These are phyloP conservation scores for Drosophila dives DNA, from an alignment of 2,888 invertebrate genomes.

Conservation along the genomic window DNA sequence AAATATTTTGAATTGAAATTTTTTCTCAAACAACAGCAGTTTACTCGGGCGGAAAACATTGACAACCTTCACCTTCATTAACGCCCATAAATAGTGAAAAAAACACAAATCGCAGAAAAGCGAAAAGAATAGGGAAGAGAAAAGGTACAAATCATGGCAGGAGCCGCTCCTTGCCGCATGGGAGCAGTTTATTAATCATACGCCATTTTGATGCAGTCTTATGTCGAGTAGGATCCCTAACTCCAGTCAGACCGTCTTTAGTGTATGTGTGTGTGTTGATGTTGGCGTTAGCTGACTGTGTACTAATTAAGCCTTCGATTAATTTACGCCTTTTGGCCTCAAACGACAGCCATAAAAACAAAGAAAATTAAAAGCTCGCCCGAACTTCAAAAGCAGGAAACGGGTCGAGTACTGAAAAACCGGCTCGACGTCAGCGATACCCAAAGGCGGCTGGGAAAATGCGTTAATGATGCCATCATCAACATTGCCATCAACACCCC, in stretches of 20 bases:
- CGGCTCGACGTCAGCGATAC: conserved; percentile 50
- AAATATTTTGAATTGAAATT: conserved; percentile 72
- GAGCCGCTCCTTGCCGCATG: conserved; percentile 43
- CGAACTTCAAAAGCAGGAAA: conserved; percentile 82
- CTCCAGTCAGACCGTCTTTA: conserved; percentile 20
- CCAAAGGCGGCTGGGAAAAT: conserved; percentile 67
- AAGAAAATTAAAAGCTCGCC: conserved; percentile 76
- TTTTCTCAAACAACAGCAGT: conserved; percentile 34
- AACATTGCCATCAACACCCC: conserved; percentile 64
- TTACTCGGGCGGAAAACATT: conserved; percentile 65
- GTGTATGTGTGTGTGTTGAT: conserved; percentile 19
- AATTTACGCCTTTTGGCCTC: conserved; percentile 83
- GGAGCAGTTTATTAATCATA: conserved; percentile 80
- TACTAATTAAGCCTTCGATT: conserved; percentile 82
- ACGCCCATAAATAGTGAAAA: conserved; percentile 71
- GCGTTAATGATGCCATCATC: conserved; percentile 81
- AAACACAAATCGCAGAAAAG: conserved; percentile 45
- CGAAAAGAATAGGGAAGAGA: conserved; percentile 2
- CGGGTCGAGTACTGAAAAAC: conserved; percentile 49
- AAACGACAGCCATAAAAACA: conserved; percentile 72
- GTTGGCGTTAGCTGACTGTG: conserved; percentile 46
- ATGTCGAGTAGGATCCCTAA: conserved; percentile 17
- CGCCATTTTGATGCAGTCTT: conserved; percentile 68
- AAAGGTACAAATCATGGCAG: conserved; percentile 20
- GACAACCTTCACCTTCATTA: conserved; percentile 79